Evolutionary conservation across 2,888 invertebrate species (phyloP), one percentile per base, ranked within the genome.

Genomic region (Troglohyphantes excavatus): DNA sequence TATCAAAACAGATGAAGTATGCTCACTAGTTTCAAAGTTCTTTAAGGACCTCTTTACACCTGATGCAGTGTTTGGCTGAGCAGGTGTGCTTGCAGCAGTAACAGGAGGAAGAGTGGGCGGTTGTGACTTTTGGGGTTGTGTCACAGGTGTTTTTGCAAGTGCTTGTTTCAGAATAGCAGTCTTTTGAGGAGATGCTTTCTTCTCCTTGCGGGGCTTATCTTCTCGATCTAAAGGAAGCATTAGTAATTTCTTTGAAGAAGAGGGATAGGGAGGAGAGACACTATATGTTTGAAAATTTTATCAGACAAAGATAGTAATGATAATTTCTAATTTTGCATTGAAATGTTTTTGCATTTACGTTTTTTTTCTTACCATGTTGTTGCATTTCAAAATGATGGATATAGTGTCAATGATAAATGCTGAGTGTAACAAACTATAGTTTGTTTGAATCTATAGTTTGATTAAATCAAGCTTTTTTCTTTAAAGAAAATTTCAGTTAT

Each of bases 21-120:
- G 46, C 75, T 27, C 65, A 90, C 89, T 90, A 43, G 89, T 90
- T 70, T 84, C 83, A 72, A 84, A 90, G 61, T 90, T 33, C 70
- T 67, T 83, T 9, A 90, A 46, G 5, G 17, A 27, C 53, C 89
- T 83, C 33, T 23, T 67, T 2, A 23, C 68, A 27, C 39, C 59
- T 19, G 33, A 2, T 65, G 76, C 7, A n/a, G 65, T 6, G 33
- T 27, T 19, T 17, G 65, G 33, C 7, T 75, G 19, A 73, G 27
- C 23, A 61, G n/a, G 27, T 29, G 79, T 11, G 6, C 63, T 11
- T 39, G n/a, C 6, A 21, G 63, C 11, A 63, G 63, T 7, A 13
- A 26, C 27, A 72, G 73, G 2, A n/a, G 72, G 2, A 63, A 39
- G 11, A 72, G 63, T 5, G 3, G 65, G 63, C 7, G 27, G 13